Percentiles rank a stretch among this genome's conserved stretches.
Conservation (phyloP, 2,797 vertebrate species). For the Lycodopsis pacificus region DNA sequence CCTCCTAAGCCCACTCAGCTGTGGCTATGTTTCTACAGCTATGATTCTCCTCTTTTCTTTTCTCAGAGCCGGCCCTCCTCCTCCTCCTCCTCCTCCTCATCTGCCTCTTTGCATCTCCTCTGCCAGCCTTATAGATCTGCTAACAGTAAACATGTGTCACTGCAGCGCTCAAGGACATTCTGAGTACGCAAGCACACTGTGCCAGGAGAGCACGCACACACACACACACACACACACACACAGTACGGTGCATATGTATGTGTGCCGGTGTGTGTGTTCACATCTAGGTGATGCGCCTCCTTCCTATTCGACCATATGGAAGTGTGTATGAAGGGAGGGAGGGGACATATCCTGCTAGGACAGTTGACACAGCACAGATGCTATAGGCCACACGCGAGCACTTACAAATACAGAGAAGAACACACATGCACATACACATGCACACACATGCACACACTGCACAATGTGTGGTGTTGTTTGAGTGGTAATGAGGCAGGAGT, state of each 20-base stretch:
- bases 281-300: constrained; percentile 33
- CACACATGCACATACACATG: not conserved
- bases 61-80: constrained; percentile 9
- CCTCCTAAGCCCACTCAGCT: constrained; percentile 8
- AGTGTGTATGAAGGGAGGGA: constrained; percentile 28
- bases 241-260: not conserved
- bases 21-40: constrained; percentile 35
- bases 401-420: constrained; percentile 24
- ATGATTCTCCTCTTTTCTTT: constrained; percentile 32
- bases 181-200: constrained; percentile 17
- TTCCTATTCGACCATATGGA: constrained; percentile 61
- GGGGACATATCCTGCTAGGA: constrained; percentile 41
- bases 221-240: constrained; percentile 10
- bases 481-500: constrained; percentile 71
- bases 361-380: constrained; percentile 68
- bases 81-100: constrained; percentile 8
- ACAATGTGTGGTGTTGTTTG: constrained; percentile 47
- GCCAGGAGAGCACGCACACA: constrained; percentile 40
- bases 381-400: constrained; percentile 41
- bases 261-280: not conserved
- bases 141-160: constrained; percentile 59
- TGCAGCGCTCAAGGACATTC: constrained; percentile 71
- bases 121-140: constrained; percentile 43
- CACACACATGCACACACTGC: constrained; percentile 5
- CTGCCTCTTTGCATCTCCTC: constrained; percentile 29